Evolutionary conservation across 2,888 invertebrate species (phyloP).

Genomic region (Hemaris fuciformis): DNA sequence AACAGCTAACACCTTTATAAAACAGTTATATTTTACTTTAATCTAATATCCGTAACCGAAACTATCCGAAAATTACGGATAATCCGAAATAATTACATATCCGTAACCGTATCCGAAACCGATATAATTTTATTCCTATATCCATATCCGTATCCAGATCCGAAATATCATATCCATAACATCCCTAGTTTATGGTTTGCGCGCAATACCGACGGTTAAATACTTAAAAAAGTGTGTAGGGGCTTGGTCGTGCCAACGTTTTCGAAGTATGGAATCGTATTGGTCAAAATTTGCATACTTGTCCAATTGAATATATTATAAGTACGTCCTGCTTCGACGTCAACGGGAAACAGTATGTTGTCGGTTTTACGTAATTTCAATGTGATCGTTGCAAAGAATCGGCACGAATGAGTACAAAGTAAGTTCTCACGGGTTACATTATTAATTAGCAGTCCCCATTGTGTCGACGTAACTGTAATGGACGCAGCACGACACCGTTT

Average conservation of each 20-base stretch:
- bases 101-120: too few species aligned
- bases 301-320: conserved; percentile 17
- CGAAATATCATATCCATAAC: too few species aligned
- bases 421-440: conserved; percentile 44
- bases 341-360: neutral
- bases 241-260: conserved; percentile 12
- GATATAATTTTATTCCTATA: too few species aligned
- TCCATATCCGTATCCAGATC: too few species aligned
- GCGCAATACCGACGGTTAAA: conserved; percentile 27
- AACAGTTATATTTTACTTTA: too few species aligned
- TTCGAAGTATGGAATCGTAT: conserved; percentile 3
- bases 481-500: neutral
- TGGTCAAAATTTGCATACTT: conserved; percentile 31
- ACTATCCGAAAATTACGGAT: too few species aligned
- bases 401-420: conserved; percentile 29
- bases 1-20: too few species aligned
- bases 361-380: conserved; percentile 29
- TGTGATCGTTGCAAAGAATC: conserved; percentile 18
- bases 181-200: too few species aligned
- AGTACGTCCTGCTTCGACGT: neutral
- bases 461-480: conserved; percentile 14
- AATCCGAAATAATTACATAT: too few species aligned
- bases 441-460: conserved; percentile 42
- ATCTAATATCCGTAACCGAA: too few species aligned
- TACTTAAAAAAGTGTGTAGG: conserved; percentile 18